Base-by-base conservation (phyloP, 2,888 invertebrate genomes). In the Sipha maydis region DNA sequence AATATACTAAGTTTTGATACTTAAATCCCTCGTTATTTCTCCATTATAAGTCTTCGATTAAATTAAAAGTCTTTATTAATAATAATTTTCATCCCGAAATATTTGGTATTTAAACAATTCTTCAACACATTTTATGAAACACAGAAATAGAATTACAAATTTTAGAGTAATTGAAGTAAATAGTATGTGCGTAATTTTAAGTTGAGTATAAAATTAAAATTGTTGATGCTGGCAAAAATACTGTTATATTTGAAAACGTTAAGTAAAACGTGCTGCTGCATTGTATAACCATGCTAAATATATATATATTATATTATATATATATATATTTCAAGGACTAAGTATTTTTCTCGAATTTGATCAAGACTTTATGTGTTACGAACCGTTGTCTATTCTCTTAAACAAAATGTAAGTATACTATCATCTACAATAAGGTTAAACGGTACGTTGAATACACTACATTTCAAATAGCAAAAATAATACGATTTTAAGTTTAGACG, bases 311-410 rank as follows among this genome's bases (percentile, higher is more conserved):
- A n/a, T n/a, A n/a, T n/a, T n/a, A 34, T 34, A 34, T 34, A 34
- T 73, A 25, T 67, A 38, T 67, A 17, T 48, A 31, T 31, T 69
- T 85, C 85, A 85, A 85, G 77, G 85, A 78, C 77, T 78, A 34
- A 5, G 67, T 85, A 69, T 85, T 85, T 85, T 85, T 69, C 61
- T 67, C 28, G 41, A 48, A 76, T 67, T 34, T 34, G 77, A 34
- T 38, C 2, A 5, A 75, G 75, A 75, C 38, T 38, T 14, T 48
- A 31, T 28, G 28, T 17, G 9, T 3, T 71, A 14, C 0, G 28
- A 69, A 69, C 25, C 25, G 48, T 48, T 48, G 14, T 61, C 28
- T 28, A 28, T n/a, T 71, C 28, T 28, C 28, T 11, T n/a, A 28
- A 31, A 71, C 17, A 31, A 9, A 31, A 71, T 28, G 28, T 71